Evolutionary conservation across 2,797 vertebrate genomes (phyloP), one percentile per base, ranked within the genome.

Genomic region (Rallus crepitans): DNA sequence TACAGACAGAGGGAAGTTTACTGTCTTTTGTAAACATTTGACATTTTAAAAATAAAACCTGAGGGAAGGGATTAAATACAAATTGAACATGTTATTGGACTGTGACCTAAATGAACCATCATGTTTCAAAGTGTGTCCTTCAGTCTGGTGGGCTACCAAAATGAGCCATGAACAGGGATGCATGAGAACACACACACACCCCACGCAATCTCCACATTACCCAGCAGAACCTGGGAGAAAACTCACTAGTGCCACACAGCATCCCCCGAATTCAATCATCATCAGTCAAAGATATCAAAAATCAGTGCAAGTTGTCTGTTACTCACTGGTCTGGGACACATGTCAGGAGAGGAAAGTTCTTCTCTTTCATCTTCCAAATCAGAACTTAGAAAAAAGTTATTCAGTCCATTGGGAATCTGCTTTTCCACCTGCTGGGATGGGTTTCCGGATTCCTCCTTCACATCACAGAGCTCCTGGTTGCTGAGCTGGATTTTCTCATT

Each of bases 281-380:
- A 66, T 39, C 82, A 63, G 45, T 23, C 76, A 91, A 85, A 94
- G 35, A 39, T 92, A 86, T 56, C 75, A 84, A 95, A 84, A 81
- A 91, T 47, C 19, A 83, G 61, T 20, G 23, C 48, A 63, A 90
- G 61, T 23, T 24, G 60, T 82, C 66, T 89, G 75, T 52, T 93
- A 99, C 99, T 99, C 90, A 99, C 99, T 16, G 98, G 98, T 97
- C 98, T 98, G 95, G 98, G 98, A 92, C 98, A 99, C 93, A 99
- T 97, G 75, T 99, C 99, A 87, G 99, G 99, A 95, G 99, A 99
- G 35, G 98, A 99, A 93, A 98, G 96, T 75, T 98, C 98, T 94
- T 98, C 98, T 94, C 97, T 97, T 79, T 98, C 97, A 92, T 98
- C 98, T 94, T 99, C 99, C 57, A 99, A 97, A 90, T 99, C 98